Conservation (phyloP, 2,888 invertebrate species). For the Dryobota labecula region DNA sequence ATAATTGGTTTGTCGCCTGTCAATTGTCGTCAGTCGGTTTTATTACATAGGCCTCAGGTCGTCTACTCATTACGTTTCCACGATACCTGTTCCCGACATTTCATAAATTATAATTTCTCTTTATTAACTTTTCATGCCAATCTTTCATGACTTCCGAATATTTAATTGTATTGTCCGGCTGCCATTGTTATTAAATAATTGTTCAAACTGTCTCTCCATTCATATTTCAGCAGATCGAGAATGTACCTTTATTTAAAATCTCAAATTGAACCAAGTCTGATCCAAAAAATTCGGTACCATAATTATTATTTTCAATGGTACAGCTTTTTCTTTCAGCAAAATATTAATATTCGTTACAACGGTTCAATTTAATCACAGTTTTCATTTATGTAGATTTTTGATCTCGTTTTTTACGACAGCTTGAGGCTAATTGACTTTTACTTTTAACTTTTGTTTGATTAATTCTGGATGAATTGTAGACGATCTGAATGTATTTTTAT, state of each 20-base stretch:
- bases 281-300: not conserved
- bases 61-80: not conserved
- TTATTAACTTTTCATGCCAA: not conserved
- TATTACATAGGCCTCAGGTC: not conserved
- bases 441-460: slow-evolving; percentile 22
- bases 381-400: slow-evolving; percentile 19
- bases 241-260: slow-evolving; percentile 9
- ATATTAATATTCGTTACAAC: slow-evolving; percentile 21
- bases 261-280: slow-evolving; percentile 5
- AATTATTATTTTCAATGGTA: slow-evolving; percentile 7
- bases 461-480: not conserved
- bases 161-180: not conserved
- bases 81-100: not conserved
- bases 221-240: not conserved
- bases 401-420: not conserved
- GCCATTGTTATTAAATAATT: slow-evolving; percentile 10
- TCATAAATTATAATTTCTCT: not conserved
- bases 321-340: not conserved
- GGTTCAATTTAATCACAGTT: slow-evolving; percentile 22
- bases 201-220: not conserved
- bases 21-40: not conserved
- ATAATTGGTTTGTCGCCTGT: not conserved
- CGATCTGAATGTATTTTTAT: slow-evolving; percentile 3
- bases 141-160: not conserved
- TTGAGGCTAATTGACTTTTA: slow-evolving; percentile 15